These are phyloP conservation scores for Tanytarsus gracilentus DNA, from an alignment of 2,888 invertebrate species.

Conservation along the genomic window DNA sequence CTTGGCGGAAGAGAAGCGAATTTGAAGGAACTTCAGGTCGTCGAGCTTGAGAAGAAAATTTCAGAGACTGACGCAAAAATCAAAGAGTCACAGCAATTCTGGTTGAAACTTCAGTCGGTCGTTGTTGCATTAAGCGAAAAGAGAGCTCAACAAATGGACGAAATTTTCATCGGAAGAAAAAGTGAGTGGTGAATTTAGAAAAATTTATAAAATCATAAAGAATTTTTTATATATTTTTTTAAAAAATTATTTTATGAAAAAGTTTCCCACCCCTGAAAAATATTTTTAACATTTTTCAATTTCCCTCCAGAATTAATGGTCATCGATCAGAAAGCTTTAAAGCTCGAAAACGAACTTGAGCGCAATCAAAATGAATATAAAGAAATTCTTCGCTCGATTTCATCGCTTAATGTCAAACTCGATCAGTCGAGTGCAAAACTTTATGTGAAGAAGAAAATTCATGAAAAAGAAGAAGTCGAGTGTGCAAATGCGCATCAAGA, in stretches of 20 bases:
- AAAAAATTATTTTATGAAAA: constrained; percentile 3
- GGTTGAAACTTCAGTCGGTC: constrained; percentile 68
- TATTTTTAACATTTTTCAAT: background rate
- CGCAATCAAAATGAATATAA: constrained; percentile 48
- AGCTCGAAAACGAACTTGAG: constrained; percentile 57
- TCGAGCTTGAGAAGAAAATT: constrained; percentile 56
- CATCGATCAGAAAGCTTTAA: constrained; percentile 65
- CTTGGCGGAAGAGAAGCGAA: constrained; percentile 42
- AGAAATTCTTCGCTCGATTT: constrained; percentile 51
- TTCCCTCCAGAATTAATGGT: constrained; percentile 42
- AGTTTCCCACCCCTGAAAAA: constrained; percentile 32
- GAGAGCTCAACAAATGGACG: constrained; percentile 56
- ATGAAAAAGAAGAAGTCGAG: constrained; percentile 47
- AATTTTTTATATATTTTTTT: too few relatives aligned
- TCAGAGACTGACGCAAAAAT: constrained; percentile 52
- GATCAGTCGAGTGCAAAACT: constrained; percentile 51
- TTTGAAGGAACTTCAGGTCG: constrained; percentile 38
- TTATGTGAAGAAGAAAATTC: constrained; percentile 47
- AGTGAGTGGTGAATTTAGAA: constrained; percentile 47
- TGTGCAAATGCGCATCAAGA: constrained; percentile 49
- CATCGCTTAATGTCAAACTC: constrained; percentile 52
- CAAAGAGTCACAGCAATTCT: constrained; percentile 58
- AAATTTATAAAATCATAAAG: too few relatives aligned
- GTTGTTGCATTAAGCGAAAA: constrained; percentile 60
- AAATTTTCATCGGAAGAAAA: constrained; percentile 61